phyloP scores from a whole-genome alignment of 2,888 invertebrate species.

The Catotricha subobsoleta region DNA sequence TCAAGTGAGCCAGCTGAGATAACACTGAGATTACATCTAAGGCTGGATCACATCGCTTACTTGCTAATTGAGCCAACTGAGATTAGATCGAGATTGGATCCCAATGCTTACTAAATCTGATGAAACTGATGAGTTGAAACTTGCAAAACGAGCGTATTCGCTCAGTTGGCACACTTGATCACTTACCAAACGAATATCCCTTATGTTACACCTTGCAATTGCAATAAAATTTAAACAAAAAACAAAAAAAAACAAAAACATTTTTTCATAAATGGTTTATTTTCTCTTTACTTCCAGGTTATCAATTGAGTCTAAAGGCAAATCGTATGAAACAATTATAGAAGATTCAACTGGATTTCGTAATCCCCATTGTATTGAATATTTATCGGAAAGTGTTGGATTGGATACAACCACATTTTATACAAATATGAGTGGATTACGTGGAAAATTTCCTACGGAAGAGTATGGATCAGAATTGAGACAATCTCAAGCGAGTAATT shows the following conservation, averaged over 20 bases:
- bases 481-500: conserved; percentile 79
- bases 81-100: no score
- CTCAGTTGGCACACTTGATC: no score
- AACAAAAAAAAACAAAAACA: neutral
- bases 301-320: conserved; percentile 61
- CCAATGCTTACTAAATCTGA: no score
- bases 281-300: conserved; percentile 35
- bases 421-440: conserved; percentile 28
- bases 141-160: no score
- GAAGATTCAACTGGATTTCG: conserved; percentile 70
- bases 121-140: no score
- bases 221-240: no score
- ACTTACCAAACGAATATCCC: no score
- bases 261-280: neutral
- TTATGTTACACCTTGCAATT: no score
- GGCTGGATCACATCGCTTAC: no score
- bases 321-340: conserved; percentile 63
- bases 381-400: conserved; percentile 55
- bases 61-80: no score
- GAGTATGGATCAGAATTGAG: conserved; percentile 73
- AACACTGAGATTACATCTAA: no score
- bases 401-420: conserved; percentile 20
- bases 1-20: no score
- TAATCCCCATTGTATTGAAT: conserved; percentile 76
- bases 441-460: conserved; percentile 55